A percentile compares a stretch with the other conserved stretches of the same genome.
Evolutionary conservation across 2,797 vertebrate species (phyloP).

Genomic region (Eurystomus glaucurus): DNA sequence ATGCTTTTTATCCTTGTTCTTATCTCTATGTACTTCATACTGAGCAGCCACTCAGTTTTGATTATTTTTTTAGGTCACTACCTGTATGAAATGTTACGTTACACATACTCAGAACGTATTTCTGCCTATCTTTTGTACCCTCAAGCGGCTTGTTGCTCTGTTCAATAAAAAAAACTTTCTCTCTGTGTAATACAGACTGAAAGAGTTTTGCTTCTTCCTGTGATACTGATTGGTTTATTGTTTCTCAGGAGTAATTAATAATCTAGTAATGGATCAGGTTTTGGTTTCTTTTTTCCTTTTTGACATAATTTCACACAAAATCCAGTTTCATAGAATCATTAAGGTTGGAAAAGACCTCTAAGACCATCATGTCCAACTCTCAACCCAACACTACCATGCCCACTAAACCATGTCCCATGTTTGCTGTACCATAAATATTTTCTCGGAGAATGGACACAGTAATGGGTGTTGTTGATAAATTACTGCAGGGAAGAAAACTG

Average conservation of each 20-base stretch:
- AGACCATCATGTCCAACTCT: too few relatives aligned
- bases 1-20: background rate
- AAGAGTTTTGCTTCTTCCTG: background rate
- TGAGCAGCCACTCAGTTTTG: background rate
- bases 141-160: background rate
- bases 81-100: background rate
- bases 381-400: too few relatives aligned
- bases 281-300: background rate
- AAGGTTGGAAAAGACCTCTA: too few relatives aligned
- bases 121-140: background rate
- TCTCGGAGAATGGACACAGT: background rate
- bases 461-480: background rate
- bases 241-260: background rate
- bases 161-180: slow-evolving; percentile 52
- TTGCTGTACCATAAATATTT: background rate
- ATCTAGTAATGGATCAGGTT: background rate
- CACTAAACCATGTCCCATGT: too few relatives aligned
- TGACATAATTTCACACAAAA: background rate
- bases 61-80: background rate
- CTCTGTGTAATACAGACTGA: background rate
- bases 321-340: too few relatives aligned
- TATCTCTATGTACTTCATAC: background rate
- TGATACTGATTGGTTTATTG: background rate
- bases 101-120: background rate
- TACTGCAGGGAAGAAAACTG: background rate